Conservation (phyloP, 2,113 vertebrate species). For the Phyllopteryx taeniolatus region DNA sequence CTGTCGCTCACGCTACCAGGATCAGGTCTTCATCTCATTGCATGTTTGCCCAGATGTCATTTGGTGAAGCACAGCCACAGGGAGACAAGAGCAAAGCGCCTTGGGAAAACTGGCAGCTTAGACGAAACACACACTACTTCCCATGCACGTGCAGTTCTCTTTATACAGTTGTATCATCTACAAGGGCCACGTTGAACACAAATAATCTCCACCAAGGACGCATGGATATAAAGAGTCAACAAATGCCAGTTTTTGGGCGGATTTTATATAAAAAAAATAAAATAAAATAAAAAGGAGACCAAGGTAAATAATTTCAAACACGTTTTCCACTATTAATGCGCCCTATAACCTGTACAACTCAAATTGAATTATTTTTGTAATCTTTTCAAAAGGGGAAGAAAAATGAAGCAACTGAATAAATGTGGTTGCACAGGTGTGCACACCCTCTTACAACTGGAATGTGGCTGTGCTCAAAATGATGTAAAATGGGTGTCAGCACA, state of each 20-base stretch:
- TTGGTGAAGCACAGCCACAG: constrained; percentile 33
- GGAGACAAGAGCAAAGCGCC: constrained; percentile 18
- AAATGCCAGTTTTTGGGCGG: neutral
- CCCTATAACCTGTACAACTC: no score
- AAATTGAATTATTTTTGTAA: no score
- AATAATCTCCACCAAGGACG: neutral
- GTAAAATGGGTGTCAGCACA: no score
- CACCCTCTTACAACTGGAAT: no score
- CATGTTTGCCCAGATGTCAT: constrained; percentile 52
- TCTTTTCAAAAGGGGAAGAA: no score
- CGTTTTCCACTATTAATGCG: no score
- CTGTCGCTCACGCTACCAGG: constrained; percentile 44
- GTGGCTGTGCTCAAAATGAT: no score
- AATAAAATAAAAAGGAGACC: no score
- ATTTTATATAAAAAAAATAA: no score
- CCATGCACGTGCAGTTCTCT: constrained; percentile 28
- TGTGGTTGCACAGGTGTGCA: no score
- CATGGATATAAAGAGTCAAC: neutral
- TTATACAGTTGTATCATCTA: constrained; percentile 24
- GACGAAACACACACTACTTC: constrained; percentile 23
- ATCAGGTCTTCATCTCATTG: constrained; percentile 56
- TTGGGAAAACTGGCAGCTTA: constrained; percentile 19
- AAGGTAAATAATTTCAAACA: no score
- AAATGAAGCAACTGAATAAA: no score
- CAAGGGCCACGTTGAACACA: neutral